Conservation (phyloP, 2,888 invertebrate species). For the Apotomis capreana region DNA sequence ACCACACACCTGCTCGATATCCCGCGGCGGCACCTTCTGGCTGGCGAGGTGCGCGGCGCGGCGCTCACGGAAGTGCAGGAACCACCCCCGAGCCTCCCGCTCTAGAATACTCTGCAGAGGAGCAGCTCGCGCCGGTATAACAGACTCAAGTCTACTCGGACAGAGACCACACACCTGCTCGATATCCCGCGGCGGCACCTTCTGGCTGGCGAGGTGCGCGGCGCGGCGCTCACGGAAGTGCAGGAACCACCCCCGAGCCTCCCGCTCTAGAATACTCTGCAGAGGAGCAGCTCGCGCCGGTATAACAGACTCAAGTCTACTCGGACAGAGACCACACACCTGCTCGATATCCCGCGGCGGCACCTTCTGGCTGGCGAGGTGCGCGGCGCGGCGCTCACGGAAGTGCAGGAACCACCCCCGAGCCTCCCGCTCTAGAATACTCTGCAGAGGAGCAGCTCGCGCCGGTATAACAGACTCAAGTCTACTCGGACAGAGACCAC, state of each 20-base stretch:
- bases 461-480: no score
- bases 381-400: conserved; percentile 93
- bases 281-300: conserved; percentile 91
- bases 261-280: conserved; percentile 91
- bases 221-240: conserved; percentile 95
- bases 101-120: conserved; percentile 91
- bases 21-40: conserved; percentile 93
- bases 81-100: conserved; percentile 96
- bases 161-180: conserved; percentile 81
- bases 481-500: not conserved
- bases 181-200: conserved; percentile 93
- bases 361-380: conserved; percentile 92
- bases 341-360: conserved; percentile 94
- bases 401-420: conserved; percentile 97
- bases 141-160: conserved; percentile 91
- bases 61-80: conserved; percentile 94
- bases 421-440: conserved; percentile 93
- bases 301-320: conserved; percentile 92
- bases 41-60: conserved; percentile 92
- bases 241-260: conserved; percentile 96
- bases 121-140: conserved; percentile 91
- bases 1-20: conserved; percentile 89
- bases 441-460: conserved; percentile 81
- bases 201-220: conserved; percentile 92
- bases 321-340: conserved; percentile 63